Evolutionary conservation across 2,797 vertebrate genomes (phyloP).

Genomic region (Malurus leucopterus): DNA sequence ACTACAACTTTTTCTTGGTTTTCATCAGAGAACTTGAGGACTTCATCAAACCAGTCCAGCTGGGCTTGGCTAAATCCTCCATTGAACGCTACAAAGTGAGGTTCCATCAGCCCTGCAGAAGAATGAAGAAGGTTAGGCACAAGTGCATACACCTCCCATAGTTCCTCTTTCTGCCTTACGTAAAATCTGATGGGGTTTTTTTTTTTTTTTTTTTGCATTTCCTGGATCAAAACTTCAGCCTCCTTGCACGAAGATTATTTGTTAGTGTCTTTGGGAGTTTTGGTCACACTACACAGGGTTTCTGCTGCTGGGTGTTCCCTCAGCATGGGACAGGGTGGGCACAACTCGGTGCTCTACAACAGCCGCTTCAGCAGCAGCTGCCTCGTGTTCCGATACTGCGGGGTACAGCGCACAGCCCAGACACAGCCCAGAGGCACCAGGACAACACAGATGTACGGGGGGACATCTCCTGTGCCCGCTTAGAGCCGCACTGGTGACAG

Average conservation of each 20-base stretch:
- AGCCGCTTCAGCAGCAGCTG: neutral
- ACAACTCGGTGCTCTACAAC: accelerated
- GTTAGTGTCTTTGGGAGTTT: neutral
- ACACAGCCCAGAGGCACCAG: neutral
- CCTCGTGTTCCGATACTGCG: neutral
- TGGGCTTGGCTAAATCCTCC: constrained; percentile 89
- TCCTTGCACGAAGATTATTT: neutral
- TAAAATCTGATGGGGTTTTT: neutral
- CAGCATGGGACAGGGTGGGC: accelerated
- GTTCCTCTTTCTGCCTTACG: neutral
- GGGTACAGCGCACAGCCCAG: neutral
- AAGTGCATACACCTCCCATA: neutral
- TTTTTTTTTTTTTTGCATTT: neutral
- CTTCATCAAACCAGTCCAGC: constrained; percentile 83
- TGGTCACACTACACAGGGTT: neutral
- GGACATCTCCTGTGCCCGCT: neutral
- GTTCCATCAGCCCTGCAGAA: constrained; percentile 63
- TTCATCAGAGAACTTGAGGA: constrained; percentile 81
- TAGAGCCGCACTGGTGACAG: neutral
- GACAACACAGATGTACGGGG: accelerated
- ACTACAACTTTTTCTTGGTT: constrained; percentile 84
- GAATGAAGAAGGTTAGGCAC: neutral
- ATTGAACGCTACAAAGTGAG: constrained; percentile 86
- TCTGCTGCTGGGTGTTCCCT: neutral
- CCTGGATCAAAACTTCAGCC: neutral